phyloP scores from a whole-genome alignment of 2,797 vertebrate genomes.

The Meriones psammophilus region DNA sequence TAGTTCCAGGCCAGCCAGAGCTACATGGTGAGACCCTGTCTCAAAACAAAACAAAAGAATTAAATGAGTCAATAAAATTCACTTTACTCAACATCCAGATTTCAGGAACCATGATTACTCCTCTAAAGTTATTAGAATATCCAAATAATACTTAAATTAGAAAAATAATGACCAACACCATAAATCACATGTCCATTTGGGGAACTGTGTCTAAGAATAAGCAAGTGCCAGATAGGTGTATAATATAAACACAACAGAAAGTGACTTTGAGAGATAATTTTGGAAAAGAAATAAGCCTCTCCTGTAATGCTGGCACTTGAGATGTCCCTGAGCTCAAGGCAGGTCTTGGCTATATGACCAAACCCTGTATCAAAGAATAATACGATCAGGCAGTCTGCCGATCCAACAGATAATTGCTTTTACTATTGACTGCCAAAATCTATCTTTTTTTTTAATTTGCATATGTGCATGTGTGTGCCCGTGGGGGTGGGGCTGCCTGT shows the following conservation, averaged over 20 bases:
- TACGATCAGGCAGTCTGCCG: background rate
- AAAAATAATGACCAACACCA: background rate
- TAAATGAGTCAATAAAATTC: background rate
- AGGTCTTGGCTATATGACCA: background rate
- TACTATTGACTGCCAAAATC: constrained; percentile 5
- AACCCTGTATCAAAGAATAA: background rate
- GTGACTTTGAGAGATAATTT: background rate
- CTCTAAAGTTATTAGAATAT: constrained; percentile 35
- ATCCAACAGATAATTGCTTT: constrained; percentile 51
- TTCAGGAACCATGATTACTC: background rate
- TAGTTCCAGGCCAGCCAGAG: background rate
- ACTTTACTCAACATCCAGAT: background rate
- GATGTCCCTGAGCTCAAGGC: background rate
- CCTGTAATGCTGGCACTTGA: background rate
- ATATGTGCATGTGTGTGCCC: background rate
- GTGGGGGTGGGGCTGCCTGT: no score
- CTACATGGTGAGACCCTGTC: background rate
- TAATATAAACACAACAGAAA: background rate
- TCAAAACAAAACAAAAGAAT: background rate
- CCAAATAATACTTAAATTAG: background rate
- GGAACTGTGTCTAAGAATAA: background rate
- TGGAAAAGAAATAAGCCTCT: background rate
- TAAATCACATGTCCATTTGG: background rate
- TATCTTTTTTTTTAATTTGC: background rate
- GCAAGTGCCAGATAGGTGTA: background rate